phyloP scores from a whole-genome alignment of 2,888 invertebrate genomes.

The Eustalomyia histrio region DNA sequence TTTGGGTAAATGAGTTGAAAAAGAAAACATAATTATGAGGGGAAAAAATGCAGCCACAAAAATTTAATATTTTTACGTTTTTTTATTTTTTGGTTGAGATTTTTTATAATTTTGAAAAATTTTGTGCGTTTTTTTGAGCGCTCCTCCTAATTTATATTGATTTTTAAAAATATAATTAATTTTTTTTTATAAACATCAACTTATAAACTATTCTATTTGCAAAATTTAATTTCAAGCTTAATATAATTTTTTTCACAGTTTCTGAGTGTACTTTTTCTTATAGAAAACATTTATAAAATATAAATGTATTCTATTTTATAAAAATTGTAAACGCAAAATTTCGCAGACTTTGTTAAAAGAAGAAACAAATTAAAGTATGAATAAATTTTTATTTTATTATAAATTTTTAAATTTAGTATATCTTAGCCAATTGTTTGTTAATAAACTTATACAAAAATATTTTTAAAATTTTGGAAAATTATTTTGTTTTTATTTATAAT shows the following conservation, averaged over 20 bases:
- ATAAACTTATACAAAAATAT: conserved; percentile 55
- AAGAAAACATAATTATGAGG: conserved; percentile 9
- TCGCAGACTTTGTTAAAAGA: conserved; percentile 47
- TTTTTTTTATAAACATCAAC: conserved; percentile 61
- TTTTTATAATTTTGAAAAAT: neutral
- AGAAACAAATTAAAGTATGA: neutral
- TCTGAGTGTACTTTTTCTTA: conserved; percentile 31
- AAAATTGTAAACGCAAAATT: conserved; percentile 37
- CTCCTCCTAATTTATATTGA: conserved; percentile 67
- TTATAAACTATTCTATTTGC: conserved; percentile 42
- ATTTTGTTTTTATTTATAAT: neutral
- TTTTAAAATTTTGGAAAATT: conserved; percentile 39
- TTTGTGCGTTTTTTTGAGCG: conserved; percentile 71
- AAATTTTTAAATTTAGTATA: conserved; percentile 46
- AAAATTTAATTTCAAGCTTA: conserved; percentile 24
- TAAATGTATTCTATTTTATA: conserved; percentile 4
- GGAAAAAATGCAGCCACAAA: conserved; percentile 74
- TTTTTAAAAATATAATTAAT: conserved; percentile 42
- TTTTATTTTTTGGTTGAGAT: conserved; percentile 6
- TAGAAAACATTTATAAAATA: conserved; percentile 12
- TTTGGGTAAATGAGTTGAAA: neutral
- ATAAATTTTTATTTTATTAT: conserved; percentile 20
- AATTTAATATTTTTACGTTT: conserved; percentile 65
- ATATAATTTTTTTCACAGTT: conserved; percentile 44
- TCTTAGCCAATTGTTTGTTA: conserved; percentile 58